A percentile compares a stretch with the other conserved stretches of the same genome.
These are phyloP conservation scores for Martes flavigula DNA, from an alignment of 2,797 vertebrate species.

Conservation along the genomic window DNA sequence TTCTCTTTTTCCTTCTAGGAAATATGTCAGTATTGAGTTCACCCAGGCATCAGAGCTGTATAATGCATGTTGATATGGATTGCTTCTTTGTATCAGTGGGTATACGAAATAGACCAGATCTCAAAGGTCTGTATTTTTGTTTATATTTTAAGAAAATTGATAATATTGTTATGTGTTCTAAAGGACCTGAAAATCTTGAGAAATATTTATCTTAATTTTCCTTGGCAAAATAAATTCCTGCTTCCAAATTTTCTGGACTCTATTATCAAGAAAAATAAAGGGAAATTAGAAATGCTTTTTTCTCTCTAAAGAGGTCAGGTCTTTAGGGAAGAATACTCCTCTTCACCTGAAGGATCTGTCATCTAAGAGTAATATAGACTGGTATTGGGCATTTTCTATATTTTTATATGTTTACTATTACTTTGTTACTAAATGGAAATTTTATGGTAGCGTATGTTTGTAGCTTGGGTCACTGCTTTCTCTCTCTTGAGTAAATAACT, in stretches of 20 bases:
- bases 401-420: neutral
- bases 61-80: conserved; percentile 99
- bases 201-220: conserved; percentile 18
- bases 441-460: neutral
- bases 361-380: neutral
- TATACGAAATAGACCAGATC: conserved; percentile 94
- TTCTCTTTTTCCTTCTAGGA: conserved; percentile 85
- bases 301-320: neutral
- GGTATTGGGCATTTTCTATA: neutral
- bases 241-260: neutral
- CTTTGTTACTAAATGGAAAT: conserved; percentile 13
- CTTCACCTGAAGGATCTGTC: neutral
- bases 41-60: conserved; percentile 91
- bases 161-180: neutral
- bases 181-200: neutral
- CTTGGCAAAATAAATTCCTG: neutral
- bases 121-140: conserved; percentile 90
- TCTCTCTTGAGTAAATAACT: neutral
- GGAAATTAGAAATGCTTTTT: neutral
- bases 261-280: neutral
- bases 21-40: conserved; percentile 82
- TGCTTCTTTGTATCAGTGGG: conserved; percentile 99
- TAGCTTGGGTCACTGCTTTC: neutral
- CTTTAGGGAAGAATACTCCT: neutral
- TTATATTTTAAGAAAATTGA: conserved; percentile 61